Base-by-base conservation (phyloP, 1,140 invertebrate species). In the Drosophila bocqueti region DNA sequence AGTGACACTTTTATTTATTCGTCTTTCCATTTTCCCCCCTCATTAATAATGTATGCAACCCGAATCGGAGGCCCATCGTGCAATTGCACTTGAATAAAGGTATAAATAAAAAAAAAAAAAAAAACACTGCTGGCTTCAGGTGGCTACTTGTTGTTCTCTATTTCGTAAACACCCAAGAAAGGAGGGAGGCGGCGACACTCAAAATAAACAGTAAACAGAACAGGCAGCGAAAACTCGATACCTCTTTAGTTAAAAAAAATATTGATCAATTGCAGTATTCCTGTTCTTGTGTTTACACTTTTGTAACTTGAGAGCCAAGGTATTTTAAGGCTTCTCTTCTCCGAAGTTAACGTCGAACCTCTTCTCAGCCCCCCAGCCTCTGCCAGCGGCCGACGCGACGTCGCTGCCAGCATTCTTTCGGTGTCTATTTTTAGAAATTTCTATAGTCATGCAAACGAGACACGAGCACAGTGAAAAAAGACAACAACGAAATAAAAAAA, bases 361-460 rank as follows among this genome's bases (percentile, higher is more conserved):
- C n/a, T 24, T 18, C 7, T 36, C 40, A 13, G 13, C 29, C 15
- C 13, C 31, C 3, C 29, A 0, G 31, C 9, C 31, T 24, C 24
- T 31, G 45, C n/a, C 38, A 6, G 36, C 47, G 1, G 15, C 16
- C 4, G 49, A 26, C 21, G 26, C 34, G 26, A 11, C 43, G 29
- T 13, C 58, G 40, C 40, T 18, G 55, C 55, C 60, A 31, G 36
- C 43, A 42, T 60, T 60, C 36, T 72, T 66, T 21, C 31, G 43
- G 45, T 36, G 55, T 38, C 83, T 87, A 87, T 87, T 84, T 89
- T 87, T 68, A 87, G 83, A 80, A 50, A 55, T 61, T 76, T 78
- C 77, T 81, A 89, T 74, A 46, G 74, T 43, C 73, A 80, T 52
- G 69, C 45, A 61, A 68, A 54, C 46, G 69, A 86, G 61, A 69